Base-by-base conservation (phyloP, 2,888 invertebrate species). In the Crocallis elinguaria region DNA sequence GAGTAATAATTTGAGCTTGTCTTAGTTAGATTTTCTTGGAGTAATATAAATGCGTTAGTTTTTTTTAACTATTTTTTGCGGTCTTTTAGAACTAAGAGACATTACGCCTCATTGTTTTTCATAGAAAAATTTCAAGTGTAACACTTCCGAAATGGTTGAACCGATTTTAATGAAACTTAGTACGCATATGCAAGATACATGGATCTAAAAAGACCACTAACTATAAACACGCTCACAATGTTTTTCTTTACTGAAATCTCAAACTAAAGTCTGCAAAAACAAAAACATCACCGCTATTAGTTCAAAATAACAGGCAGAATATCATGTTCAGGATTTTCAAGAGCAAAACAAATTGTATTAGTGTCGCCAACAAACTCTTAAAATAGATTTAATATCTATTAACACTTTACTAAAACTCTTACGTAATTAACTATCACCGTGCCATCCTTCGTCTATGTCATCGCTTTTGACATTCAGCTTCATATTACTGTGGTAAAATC, bases 1-100 rank as follows among this genome's bases (percentile, higher is more conserved):
- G 55, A 16, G 19, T 27, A 11, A 54, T 51, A 51, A 51, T 50
- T 57, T 36, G 44, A 48, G 48, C 38, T 45, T 35, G 21, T 42
- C 33, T 41, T 29, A 8, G 27, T 41, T 36, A 21, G 36, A 42
- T 29, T 36, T 48, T 36, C 29, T 25, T 36, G 36, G 16, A 9
- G 16, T 30, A 16, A 21, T 49, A 41, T 13, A 12, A 42, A 42
- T 19, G 11, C 7, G 19, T 8, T 12, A 19, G 41, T 38, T 23
- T 32, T 39, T 33, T 19, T 30, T 21, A 14, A 14, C n/a, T 27
- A 35, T n/a, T 19, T 42, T 32, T 13, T 14, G 12, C 5, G 12
- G 9, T 29, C 6, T 29, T 29, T 8, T 29, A 11, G 2, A 11
- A 4, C 29, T 9, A 27, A 3, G n/a, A n/a, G 1, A n/a, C 12